Evolutionary conservation across 2,888 invertebrate species (phyloP).

Genomic region (Doris montereyensis): DNA sequence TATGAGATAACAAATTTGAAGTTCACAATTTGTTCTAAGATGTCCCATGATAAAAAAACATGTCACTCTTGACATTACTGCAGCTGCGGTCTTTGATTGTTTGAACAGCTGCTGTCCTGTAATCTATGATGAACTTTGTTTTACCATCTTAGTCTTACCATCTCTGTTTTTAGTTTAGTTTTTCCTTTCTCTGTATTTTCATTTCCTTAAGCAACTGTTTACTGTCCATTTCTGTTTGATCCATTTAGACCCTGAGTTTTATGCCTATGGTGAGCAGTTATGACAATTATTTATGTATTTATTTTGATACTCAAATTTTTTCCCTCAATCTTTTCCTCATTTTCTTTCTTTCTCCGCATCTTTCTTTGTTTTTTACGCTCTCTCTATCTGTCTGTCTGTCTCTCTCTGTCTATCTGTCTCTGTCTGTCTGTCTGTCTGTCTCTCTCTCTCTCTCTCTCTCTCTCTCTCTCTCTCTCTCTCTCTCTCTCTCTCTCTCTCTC

Average conservation of each 20-base stretch:
- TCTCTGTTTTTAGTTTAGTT: no score
- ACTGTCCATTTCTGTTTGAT: background rate
- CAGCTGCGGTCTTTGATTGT: no score
- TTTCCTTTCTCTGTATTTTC: background rate
- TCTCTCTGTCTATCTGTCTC: slow-evolving; percentile 29
- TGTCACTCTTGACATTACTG: no score
- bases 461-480: slow-evolving; percentile 6
- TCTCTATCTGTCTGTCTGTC: slow-evolving; percentile 4
- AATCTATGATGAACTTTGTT: no score
- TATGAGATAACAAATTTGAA: no score
- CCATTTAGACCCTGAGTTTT: background rate
- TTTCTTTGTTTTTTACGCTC: background rate
- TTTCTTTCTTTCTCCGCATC: background rate
- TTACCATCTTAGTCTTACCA: no score
- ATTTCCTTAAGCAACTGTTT: background rate
- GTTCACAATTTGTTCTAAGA: no score
- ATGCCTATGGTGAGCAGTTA: no score
- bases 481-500: slow-evolving; percentile 24
- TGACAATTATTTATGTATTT: background rate
- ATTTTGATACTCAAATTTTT: background rate
- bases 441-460: no score
- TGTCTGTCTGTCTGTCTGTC: slow-evolving; percentile 7
- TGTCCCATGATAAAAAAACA: no score
- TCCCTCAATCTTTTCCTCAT: no score
- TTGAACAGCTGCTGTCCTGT: no score